phyloP scores from a whole-genome alignment of 2,888 invertebrate species.

The Carabus problematicus region DNA sequence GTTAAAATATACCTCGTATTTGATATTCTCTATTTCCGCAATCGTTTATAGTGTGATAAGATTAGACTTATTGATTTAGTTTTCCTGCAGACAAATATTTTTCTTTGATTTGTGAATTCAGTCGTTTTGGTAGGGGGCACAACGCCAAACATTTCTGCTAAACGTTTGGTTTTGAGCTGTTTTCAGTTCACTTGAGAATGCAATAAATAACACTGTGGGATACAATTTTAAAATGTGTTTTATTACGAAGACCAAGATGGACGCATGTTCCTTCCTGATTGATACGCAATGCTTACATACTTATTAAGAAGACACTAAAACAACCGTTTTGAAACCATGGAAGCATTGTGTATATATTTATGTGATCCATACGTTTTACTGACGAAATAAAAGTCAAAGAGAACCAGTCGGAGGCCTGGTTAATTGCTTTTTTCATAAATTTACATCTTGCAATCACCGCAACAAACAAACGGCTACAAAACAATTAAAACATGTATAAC shows the following conservation, averaged over 20 bases:
- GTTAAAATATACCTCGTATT: too few species aligned
- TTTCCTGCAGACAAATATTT: conserved; percentile 23
- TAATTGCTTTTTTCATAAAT: conserved; percentile 27
- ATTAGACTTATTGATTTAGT: background rate
- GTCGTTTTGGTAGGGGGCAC: conserved; percentile 33
- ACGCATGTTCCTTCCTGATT: too few species aligned
- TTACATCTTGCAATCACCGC: conserved; percentile 7
- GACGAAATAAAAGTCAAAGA: conserved; percentile 6
- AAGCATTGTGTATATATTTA: too few species aligned
- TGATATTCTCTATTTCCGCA: too few species aligned
- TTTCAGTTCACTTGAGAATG: conserved; percentile 38
- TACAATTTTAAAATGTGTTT: too few species aligned
- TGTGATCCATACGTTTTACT: conserved; percentile 2
- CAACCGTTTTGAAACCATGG: too few species aligned
- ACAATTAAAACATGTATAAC: background rate
- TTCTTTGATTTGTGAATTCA: conserved; percentile 28
- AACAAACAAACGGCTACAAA: conserved; percentile 5
- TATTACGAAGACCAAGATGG: too few species aligned
- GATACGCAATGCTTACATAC: too few species aligned
- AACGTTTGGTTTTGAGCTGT: conserved; percentile 35
- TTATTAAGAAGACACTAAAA: too few species aligned
- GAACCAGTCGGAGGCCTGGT: background rate
- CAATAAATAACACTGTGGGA: conserved; percentile 7
- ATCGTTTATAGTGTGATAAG: conserved; percentile 1
- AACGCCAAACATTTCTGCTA: conserved; percentile 31